These are phyloP conservation scores for Lipophrys pholis DNA, from an alignment of 2,113 vertebrate genomes.

Conservation along the genomic window DNA sequence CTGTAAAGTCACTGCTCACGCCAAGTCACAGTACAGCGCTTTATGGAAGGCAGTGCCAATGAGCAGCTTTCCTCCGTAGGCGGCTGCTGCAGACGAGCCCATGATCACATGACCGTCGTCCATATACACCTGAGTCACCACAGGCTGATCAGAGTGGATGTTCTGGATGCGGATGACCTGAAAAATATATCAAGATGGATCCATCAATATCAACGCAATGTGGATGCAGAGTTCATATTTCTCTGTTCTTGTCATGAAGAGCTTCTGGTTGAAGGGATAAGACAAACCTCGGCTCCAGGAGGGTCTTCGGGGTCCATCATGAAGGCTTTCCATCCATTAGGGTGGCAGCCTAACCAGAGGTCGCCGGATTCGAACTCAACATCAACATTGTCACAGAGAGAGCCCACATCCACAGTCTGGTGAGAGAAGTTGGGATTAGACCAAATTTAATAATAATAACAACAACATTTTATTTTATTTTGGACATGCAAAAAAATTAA, in stretches of 20 bases:
- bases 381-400: conserved; percentile 88
- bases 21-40: conserved; percentile 86
- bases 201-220: too few relatives aligned
- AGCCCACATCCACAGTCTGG: conserved; percentile 79
- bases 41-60: conserved; percentile 90
- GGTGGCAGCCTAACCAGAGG: conserved; percentile 91
- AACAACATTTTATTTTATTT: too few relatives aligned
- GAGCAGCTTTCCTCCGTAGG: conserved; percentile 84
- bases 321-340: conserved; percentile 83
- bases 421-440: not conserved
- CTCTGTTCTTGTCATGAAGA: too few relatives aligned
- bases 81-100: conserved; percentile 84
- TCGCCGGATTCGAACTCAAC: conserved; percentile 89
- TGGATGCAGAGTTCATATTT: too few relatives aligned
- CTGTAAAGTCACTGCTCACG: conserved; percentile 14
- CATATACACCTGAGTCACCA: conserved; percentile 84
- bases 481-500: too few relatives aligned
- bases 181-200: not conserved
- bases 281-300: conserved; percentile 92
- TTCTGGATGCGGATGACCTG: conserved; percentile 87
- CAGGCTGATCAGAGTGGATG: conserved; percentile 86
- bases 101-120: conserved; percentile 88
- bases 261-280: not conserved
- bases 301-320: conserved; percentile 78
- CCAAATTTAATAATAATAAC: too few relatives aligned